These are phyloP conservation scores for Nyctalus aviator DNA, from an alignment of 2,797 vertebrate genomes.

Conservation along the genomic window DNA sequence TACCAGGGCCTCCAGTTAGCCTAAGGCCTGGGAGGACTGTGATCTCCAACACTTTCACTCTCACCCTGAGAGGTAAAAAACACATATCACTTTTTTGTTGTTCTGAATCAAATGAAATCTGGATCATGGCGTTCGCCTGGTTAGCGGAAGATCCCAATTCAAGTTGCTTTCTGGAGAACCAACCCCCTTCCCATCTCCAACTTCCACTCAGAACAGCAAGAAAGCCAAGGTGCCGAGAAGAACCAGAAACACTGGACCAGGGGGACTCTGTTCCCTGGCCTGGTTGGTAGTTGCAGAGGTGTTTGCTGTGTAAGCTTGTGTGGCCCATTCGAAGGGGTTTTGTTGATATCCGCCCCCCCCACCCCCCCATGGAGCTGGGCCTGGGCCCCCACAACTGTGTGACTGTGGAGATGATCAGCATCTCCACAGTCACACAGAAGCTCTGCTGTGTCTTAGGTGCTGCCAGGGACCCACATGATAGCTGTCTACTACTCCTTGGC, in stretches of 20 bases:
- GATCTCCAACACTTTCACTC: background rate
- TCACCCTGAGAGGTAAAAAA: background rate
- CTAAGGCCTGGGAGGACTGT: background rate
- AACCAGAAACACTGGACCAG: background rate
- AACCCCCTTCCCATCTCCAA: background rate
- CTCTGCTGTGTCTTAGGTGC: background rate
- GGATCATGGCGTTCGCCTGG: background rate
- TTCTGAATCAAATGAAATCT: background rate
- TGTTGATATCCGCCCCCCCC: accelerated
- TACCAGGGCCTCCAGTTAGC: background rate
- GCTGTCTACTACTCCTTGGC: background rate
- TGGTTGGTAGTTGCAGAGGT: background rate
- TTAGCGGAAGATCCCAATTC: background rate
- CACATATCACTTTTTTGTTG: background rate
- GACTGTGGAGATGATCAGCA: background rate
- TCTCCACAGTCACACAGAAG: background rate
- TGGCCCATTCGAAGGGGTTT: background rate
- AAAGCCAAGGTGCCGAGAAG: background rate
- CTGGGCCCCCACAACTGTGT: background rate
- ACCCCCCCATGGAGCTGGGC: accelerated
- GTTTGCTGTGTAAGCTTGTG: background rate
- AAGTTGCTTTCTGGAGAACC: background rate
- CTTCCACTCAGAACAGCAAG: background rate
- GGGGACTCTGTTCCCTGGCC: background rate
- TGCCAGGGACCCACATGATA: background rate